phyloP scores from a whole-genome alignment of 2,888 invertebrate genomes.

The Mycalesis mineus region DNA sequence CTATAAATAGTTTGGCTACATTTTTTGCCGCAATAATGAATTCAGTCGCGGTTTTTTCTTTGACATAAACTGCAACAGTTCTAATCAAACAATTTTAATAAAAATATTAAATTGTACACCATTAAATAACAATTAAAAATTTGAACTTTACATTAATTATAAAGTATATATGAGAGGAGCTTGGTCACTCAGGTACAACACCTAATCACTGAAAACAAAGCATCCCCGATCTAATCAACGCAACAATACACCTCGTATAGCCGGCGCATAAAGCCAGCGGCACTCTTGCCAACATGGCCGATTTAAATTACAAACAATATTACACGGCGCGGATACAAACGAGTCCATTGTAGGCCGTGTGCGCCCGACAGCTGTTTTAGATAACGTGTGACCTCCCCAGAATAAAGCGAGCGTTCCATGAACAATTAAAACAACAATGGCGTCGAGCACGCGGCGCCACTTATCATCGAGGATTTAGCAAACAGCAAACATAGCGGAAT shows the following conservation, averaged over 20 bases:
- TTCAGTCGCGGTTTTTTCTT: constrained; percentile 25
- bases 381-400: constrained; percentile 70
- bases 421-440: constrained; percentile 57
- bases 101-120: no score
- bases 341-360: constrained; percentile 66
- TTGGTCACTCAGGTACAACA: no score
- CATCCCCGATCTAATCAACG: constrained; percentile 72
- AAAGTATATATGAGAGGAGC: no score
- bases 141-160: no score
- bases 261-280: constrained; percentile 59
- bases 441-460: constrained; percentile 35
- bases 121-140: no score
- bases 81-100: no score
- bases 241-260: constrained; percentile 70
- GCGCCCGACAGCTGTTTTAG: constrained; percentile 72
- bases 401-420: constrained; percentile 59
- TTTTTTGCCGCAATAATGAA: constrained; percentile 10
- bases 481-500: constrained; percentile 19
- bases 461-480: constrained; percentile 31
- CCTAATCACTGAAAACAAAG: constrained; percentile 67
- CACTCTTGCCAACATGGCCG: constrained; percentile 53
- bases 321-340: constrained; percentile 65
- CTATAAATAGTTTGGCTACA: no score
- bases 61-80: no score
- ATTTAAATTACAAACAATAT: constrained; percentile 76